Percentiles rank a stretch among this genome's conserved stretches.
Evolutionary conservation across 2,888 invertebrate species (phyloP).

Genomic region (Lepetodrilus schrolli): DNA sequence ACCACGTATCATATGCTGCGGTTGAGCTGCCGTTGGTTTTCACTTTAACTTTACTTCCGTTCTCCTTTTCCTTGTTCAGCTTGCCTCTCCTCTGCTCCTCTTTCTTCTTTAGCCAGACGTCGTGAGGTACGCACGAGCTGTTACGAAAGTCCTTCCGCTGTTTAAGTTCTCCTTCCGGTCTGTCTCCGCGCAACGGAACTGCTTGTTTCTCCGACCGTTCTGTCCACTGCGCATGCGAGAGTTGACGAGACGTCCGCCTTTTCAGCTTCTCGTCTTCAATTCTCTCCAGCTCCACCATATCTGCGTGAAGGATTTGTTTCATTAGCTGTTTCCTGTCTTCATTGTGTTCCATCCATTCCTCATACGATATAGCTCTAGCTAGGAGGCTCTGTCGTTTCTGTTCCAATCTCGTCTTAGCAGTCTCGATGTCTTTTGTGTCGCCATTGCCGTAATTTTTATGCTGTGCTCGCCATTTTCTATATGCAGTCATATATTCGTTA

Average conservation of each 20-base stretch:
- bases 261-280: slow-evolving; percentile 47
- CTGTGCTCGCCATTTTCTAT: slow-evolving; percentile 49
- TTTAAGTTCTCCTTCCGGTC: not conserved
- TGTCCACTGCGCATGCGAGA: slow-evolving; percentile 51
- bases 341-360: slow-evolving; percentile 64
- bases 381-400: slow-evolving; percentile 57
- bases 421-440: not conserved
- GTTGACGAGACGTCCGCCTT: slow-evolving; percentile 39
- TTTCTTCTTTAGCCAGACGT: slow-evolving; percentile 24
- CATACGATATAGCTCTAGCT: slow-evolving; percentile 57
- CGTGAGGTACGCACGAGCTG: slow-evolving; percentile 20
- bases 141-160: not conserved
- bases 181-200: slow-evolving; percentile 40
- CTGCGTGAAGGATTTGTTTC: slow-evolving; percentile 53
- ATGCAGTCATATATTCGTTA: slow-evolving; percentile 45
- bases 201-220: slow-evolving; percentile 44
- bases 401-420: slow-evolving; percentile 48
- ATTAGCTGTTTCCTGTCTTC: slow-evolving; percentile 57
- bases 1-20: slow-evolving; percentile 39
- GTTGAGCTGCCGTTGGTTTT: slow-evolving; percentile 28
- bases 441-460: not conserved
- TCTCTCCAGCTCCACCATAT: slow-evolving; percentile 45
- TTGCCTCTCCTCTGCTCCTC: slow-evolving; percentile 37
- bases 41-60: not conserved
- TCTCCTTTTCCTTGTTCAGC: not conserved